phyloP scores from a whole-genome alignment of 2,797 vertebrate species.

The Micrastur ruficollis region DNA sequence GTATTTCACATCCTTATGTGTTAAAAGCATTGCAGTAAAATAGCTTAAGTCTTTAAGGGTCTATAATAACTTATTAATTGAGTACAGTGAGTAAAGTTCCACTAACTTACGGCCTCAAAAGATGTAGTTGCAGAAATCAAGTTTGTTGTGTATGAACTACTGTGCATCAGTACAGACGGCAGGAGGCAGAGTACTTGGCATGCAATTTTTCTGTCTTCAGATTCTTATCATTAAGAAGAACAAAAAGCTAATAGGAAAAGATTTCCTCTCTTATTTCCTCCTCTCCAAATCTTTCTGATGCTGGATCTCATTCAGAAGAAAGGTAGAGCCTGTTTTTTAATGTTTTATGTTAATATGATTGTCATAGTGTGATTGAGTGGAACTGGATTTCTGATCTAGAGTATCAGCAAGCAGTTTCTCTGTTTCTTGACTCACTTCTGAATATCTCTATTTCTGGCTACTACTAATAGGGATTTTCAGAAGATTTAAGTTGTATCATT shows the following conservation, averaged over 20 bases:
- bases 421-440: not conserved
- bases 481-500: not conserved
- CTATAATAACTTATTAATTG: not conserved
- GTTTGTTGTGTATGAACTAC: not conserved
- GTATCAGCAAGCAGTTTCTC: not conserved
- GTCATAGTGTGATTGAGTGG: not conserved
- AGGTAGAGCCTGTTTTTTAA: conserved; percentile 37
- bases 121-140: not conserved
- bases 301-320: conserved; percentile 45
- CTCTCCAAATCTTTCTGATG: conserved; percentile 42
- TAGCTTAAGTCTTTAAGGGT: not conserved
- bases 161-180: not conserved
- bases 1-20: not conserved
- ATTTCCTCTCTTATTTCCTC: conserved; percentile 41
- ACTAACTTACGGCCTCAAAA: not conserved
- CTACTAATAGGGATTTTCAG: not conserved
- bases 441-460: not conserved
- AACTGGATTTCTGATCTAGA: not conserved
- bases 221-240: conserved; percentile 45
- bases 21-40: not conserved
- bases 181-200: conserved; percentile 23
- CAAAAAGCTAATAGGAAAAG: conserved; percentile 42
- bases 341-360: not conserved
- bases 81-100: not conserved
- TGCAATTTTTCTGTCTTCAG: conserved; percentile 39